A percentile compares a stretch with the other conserved stretches of the same genome.
Conservation (phyloP, 1,140 invertebrate genomes). For the Manduca sexta region DNA sequence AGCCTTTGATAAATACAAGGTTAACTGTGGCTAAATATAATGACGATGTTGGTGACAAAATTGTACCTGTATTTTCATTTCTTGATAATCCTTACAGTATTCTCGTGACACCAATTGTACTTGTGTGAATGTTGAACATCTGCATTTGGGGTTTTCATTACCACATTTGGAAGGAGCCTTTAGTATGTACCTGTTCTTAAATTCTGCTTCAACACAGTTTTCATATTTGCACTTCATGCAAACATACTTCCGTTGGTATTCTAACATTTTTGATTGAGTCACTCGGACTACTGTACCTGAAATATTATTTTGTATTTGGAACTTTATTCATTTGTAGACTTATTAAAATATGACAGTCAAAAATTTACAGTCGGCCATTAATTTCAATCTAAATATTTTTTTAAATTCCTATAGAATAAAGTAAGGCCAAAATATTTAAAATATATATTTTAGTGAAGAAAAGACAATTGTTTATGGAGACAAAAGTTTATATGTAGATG, state of each 20-base stretch:
- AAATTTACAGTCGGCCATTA: too few relatives aligned
- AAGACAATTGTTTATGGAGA: too few relatives aligned
- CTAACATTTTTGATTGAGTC: conserved; percentile 84
- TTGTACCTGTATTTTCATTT: conserved; percentile 87
- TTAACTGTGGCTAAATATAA: too few relatives aligned
- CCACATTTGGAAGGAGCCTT: conserved; percentile 76
- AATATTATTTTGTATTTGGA: conserved; percentile 20
- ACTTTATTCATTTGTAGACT: too few relatives aligned
- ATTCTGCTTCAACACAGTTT: conserved; percentile 78
- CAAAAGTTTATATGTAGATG: too few relatives aligned
- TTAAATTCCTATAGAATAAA: too few relatives aligned
- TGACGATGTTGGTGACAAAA: not conserved
- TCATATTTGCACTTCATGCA: conserved; percentile 86
- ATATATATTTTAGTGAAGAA: too few relatives aligned
- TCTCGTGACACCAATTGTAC: conserved; percentile 74
- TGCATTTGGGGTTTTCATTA: conserved; percentile 75
- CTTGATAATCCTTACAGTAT: conserved; percentile 91
- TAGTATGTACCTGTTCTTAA: conserved; percentile 79
- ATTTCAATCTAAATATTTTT: too few relatives aligned
- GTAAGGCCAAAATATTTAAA: too few relatives aligned
- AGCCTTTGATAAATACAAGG: too few relatives aligned
- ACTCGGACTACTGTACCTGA: conserved; percentile 85
- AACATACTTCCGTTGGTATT: conserved; percentile 81
- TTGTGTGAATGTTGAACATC: conserved; percentile 69
- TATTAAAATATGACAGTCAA: too few relatives aligned